These are phyloP conservation scores for Chaetura pelagica DNA, from an alignment of 2,113 vertebrate genomes.

Conservation along the genomic window DNA sequence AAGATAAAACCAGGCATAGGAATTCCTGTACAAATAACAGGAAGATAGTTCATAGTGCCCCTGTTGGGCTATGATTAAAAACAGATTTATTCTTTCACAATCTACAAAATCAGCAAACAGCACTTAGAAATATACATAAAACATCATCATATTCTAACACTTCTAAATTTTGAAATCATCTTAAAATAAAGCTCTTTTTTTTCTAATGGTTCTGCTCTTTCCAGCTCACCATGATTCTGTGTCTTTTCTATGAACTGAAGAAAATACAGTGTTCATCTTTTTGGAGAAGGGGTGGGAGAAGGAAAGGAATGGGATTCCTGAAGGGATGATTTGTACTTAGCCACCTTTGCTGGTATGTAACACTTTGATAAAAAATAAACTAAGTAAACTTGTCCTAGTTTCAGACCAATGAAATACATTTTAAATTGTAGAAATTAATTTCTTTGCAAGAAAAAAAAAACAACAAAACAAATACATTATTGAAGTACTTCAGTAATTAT, in stretches of 20 bases:
- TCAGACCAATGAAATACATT: background rate
- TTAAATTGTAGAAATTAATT: background rate
- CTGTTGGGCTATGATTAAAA: background rate
- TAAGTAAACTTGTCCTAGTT: background rate
- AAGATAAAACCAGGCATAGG: background rate
- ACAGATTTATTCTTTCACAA: background rate
- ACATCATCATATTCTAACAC: background rate
- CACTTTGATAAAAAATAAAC: background rate
- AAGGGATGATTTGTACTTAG: background rate
- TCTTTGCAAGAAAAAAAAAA: background rate
- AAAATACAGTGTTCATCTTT: background rate
- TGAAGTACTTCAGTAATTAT: background rate
- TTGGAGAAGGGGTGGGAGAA: background rate
- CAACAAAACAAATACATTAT: background rate
- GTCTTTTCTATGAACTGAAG: background rate
- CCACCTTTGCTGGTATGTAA: background rate
- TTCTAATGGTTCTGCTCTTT: background rate
- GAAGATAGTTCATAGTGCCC: background rate
- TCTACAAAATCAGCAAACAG: background rate
- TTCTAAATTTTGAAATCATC: background rate
- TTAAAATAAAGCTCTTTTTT: background rate
- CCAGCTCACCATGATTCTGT: background rate
- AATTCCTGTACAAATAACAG: background rate
- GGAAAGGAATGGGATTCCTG: background rate
- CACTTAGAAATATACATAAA: background rate